Conservation (phyloP, 2,888 invertebrate species). For the Scaptomyza flava region DNA sequence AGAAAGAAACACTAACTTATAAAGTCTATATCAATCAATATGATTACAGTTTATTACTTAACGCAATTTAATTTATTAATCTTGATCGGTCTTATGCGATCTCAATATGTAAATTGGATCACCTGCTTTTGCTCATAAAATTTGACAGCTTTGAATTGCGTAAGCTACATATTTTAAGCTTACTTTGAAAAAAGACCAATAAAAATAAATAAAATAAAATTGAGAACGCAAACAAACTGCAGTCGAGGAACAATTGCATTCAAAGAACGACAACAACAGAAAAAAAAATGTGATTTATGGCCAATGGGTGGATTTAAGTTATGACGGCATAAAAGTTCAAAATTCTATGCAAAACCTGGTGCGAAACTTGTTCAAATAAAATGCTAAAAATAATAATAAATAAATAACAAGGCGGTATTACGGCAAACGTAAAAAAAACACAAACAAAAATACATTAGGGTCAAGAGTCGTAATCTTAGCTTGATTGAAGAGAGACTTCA, state of each 20-base stretch:
- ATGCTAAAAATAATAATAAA: conserved; percentile 15
- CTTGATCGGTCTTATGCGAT: not conserved
- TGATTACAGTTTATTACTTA: not conserved
- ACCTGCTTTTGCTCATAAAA: not conserved
- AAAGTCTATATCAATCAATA: no score
- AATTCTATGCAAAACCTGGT: conserved; percentile 35
- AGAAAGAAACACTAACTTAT: no score
- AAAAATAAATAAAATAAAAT: not conserved
- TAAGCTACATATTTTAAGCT: not conserved
- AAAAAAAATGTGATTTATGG: conserved; percentile 41
- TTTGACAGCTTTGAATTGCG: conserved; percentile 1
- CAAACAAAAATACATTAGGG: conserved; percentile 40
- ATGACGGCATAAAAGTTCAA: conserved; percentile 48
- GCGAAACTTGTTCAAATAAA: conserved; percentile 20
- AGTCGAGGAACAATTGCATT: conserved; percentile 28
- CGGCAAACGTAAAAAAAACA: not conserved
- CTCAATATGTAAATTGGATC: not conserved
- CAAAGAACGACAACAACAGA: conserved; percentile 10
- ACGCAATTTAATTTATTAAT: not conserved
- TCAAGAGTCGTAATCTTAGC: conserved; percentile 47
- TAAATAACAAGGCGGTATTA: conserved; percentile 21
- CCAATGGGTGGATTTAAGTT: conserved; percentile 45
- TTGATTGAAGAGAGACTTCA: conserved; percentile 48
- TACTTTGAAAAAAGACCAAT: not conserved
- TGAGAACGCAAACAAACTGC: conserved; percentile 23